These are phyloP conservation scores for Esox niger DNA, from an alignment of 2,113 vertebrate species.

Conservation along the genomic window DNA sequence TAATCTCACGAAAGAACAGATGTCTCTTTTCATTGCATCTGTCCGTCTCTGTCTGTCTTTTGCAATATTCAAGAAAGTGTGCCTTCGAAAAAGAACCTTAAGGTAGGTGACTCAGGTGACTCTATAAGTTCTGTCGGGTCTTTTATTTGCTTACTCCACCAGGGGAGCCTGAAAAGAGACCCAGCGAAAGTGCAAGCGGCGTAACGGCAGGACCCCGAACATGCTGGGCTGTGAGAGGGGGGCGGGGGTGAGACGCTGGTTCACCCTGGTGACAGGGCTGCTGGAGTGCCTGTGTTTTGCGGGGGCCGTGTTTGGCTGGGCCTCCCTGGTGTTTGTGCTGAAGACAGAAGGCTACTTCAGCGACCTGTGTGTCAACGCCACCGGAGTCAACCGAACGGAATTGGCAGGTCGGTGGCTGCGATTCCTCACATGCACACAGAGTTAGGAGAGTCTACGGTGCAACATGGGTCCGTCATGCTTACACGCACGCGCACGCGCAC, in stretches of 20 bases:
- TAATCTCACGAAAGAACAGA: background rate
- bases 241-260: conserved; percentile 50
- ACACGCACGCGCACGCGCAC: background rate
- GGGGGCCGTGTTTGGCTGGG: conserved; percentile 86
- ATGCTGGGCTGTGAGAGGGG: conserved; percentile 43
- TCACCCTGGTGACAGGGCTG: conserved; percentile 80
- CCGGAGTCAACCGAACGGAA: conserved; percentile 48
- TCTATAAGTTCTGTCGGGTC: too few species aligned
- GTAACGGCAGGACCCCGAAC: conserved; percentile 9
- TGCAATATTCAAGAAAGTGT: background rate
- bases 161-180: conserved; percentile 1
- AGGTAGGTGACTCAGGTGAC: too few species aligned
- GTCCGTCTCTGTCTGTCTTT: background rate
- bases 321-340: conserved; percentile 85
- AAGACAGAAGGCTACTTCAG: conserved; percentile 81
- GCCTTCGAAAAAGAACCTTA: background rate
- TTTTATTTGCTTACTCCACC: background rate
- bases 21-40: background rate
- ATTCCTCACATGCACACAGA: background rate
- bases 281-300: conserved; percentile 84
- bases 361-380: conserved; percentile 63
- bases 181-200: background rate
- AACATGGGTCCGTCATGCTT: too few species aligned
- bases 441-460: too few species aligned
- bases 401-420: conserved; percentile 53